Base-by-base conservation (phyloP, 2,888 invertebrate species). In the Chloroclystis v-ata region DNA sequence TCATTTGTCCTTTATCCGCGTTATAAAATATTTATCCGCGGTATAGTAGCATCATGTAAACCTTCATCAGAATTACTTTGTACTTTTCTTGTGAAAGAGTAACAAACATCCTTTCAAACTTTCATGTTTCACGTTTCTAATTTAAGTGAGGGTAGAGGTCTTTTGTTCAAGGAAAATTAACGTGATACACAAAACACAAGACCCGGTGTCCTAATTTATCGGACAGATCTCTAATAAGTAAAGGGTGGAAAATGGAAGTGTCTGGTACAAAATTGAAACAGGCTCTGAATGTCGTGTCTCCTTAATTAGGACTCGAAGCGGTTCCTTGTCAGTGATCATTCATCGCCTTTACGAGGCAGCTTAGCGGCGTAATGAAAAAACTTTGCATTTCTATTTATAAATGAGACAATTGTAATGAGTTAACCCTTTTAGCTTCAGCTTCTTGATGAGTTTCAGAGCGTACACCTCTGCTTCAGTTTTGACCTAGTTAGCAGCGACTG, bases 221-320 rank as follows among this genome's bases (percentile, higher is more conserved):
- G n/a, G 16, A 16, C 10, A 14, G 16, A 16, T 14, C 32, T 33
- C 20, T 20, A 20, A 20, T 20, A 20, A 20, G 3, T 20, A 28
- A 16, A n/a, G 28, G n/a, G 16, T 40, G 7, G 29, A 16, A 20
- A 20, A 28, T 8, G 4, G 4, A 28, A 30, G 8, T 20, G 10
- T 8, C 26, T 26, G 14, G 10, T 8, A 24, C 24, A 13, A 45
- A 52, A 43, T 49, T 43, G 20, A 60, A 61, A 61, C 32, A 49
- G 50, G 43, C 29, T 9, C 39, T 40, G 35, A 41, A 44, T 16
- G 2, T 33, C 16, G 61, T 61, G 60, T 57, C 56, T 49, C 58
- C 62, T 64, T 69, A 71, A 71, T 69, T 64, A 69, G 59, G 56
- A 59, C 32, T 32, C 4, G 13, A 55, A 60, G 55, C 41, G 53